A percentile compares a stretch with the other conserved stretches of the same genome.
phyloP scores from a whole-genome alignment of 2,113 vertebrate species.

The Megaptera novaeangliae region DNA sequence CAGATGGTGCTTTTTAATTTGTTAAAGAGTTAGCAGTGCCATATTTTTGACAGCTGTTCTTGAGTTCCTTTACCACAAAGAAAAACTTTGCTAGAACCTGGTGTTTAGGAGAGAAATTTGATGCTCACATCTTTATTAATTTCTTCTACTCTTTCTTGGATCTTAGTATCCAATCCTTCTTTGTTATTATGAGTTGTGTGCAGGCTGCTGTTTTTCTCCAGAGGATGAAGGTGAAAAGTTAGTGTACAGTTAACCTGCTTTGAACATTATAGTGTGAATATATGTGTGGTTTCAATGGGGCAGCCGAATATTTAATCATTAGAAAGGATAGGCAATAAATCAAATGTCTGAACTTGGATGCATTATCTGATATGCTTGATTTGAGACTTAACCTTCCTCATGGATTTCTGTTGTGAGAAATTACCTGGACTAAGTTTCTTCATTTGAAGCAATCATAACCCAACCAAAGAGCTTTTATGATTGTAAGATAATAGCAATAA shows the following conservation, averaged over 20 bases:
- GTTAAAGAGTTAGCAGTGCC: constrained; percentile 60
- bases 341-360: constrained; percentile 70
- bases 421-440: constrained; percentile 70
- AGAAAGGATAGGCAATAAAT: constrained; percentile 72
- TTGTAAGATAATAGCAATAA: constrained; percentile 57
- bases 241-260: constrained; percentile 57
- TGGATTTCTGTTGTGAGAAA: constrained; percentile 72
- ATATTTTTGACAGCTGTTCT: constrained; percentile 80
- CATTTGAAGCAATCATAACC: constrained; percentile 68
- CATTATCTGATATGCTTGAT: constrained; percentile 65
- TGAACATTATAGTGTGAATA: constrained; percentile 71
- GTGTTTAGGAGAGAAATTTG: constrained; percentile 58
- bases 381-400: constrained; percentile 72
- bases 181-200: constrained; percentile 48
- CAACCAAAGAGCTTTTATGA: constrained; percentile 46
- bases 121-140: constrained; percentile 55
- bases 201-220: constrained; percentile 43
- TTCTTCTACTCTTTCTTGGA: constrained; percentile 28
- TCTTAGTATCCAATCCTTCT: constrained; percentile 40
- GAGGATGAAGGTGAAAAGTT: constrained; percentile 63
- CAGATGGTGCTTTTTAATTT: constrained; percentile 78
- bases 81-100: constrained; percentile 69
- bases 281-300: constrained; percentile 58
- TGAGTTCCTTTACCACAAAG: constrained; percentile 65
- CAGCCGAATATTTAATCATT: constrained; percentile 71